Evolutionary conservation across 2,113 vertebrate genomes (phyloP).

Genomic region (Ochotona curzoniae): DNA sequence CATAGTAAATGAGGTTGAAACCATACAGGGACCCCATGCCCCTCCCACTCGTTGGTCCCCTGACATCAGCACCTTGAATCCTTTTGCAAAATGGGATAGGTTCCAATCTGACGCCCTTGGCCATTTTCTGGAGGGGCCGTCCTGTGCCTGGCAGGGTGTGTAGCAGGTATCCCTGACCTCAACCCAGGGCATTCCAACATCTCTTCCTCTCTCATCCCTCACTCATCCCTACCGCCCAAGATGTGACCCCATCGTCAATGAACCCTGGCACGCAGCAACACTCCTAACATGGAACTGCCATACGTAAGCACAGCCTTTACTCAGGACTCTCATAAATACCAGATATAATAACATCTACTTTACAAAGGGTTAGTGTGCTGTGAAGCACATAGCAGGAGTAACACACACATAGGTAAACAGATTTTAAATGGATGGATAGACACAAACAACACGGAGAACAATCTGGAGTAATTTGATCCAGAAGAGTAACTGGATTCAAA

Average conservation of each 20-base stretch:
- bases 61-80: neutral
- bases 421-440: neutral
- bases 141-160: accelerated
- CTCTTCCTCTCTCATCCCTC: neutral
- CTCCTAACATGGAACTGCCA: neutral
- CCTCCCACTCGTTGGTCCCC: neutral
- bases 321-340: neutral
- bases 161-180: neutral
- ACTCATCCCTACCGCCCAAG: neutral
- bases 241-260: neutral
- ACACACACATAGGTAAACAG: neutral
- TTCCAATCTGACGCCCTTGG: neutral
- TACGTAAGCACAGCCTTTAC: neutral
- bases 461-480: no score
- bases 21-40: no score
- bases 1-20: neutral
- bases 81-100: neutral
- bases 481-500: neutral
- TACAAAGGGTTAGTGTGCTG: neutral
- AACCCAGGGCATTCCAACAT: neutral
- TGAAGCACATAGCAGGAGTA: neutral
- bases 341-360: neutral
- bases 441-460: neutral
- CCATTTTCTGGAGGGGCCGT: no score
- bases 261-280: neutral